These are phyloP conservation scores for Reticulitermes lucifugus DNA, from an alignment of 2,888 invertebrate genomes.

Conservation along the genomic window DNA sequence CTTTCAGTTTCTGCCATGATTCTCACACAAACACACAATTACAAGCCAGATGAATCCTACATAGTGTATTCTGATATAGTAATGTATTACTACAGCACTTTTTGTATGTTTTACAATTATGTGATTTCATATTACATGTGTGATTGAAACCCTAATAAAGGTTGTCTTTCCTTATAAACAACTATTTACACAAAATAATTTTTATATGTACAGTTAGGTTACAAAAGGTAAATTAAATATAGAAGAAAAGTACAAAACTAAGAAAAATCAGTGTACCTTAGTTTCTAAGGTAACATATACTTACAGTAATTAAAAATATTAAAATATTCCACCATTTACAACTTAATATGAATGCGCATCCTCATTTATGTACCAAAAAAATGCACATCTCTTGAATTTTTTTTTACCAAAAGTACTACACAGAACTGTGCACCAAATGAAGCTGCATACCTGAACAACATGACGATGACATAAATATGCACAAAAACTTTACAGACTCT, in stretches of 20 bases:
- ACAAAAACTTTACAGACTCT: neutral
- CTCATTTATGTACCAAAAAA: neutral
- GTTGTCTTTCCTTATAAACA: constrained; percentile 25
- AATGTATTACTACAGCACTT: neutral
- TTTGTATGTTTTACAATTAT: constrained; percentile 20
- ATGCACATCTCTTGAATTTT: constrained; percentile 16
- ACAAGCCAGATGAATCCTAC: neutral
- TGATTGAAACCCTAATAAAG: neutral
- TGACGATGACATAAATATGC: neutral
- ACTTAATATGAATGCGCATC: neutral
- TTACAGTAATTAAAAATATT: neutral
- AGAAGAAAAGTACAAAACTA: neutral
- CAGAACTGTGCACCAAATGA: neutral
- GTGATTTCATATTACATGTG: neutral
- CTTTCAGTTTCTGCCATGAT: constrained; percentile 9
- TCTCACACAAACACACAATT: neutral
- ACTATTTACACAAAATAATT: constrained; percentile 28
- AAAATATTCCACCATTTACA: neutral
- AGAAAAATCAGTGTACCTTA: neutral
- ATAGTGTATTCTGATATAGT: constrained; percentile 6
- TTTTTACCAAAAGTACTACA: neutral
- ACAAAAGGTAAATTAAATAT: constrained; percentile 16
- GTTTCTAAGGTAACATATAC: neutral
- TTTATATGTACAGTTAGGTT: constrained; percentile 7
- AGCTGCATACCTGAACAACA: neutral